Evolutionary conservation across 2,113 vertebrate genomes (phyloP), one percentile per base, ranked within the genome.

Genomic region (Larimichthys crocea): DNA sequence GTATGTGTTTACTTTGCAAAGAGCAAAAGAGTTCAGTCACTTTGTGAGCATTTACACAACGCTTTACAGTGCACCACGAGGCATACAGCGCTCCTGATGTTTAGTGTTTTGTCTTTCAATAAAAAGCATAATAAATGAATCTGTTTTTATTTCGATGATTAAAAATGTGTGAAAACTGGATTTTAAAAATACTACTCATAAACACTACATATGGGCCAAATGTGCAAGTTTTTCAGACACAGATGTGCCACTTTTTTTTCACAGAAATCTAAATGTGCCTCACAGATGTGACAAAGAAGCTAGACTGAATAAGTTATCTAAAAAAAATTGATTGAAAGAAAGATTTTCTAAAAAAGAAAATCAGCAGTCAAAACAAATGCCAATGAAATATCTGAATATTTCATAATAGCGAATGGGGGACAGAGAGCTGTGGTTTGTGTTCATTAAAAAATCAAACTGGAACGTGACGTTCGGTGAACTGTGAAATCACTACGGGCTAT

Each of bases 361-460:
- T 52, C 15, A 57, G 46, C 16, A 35, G 20, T 12, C 62, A 42
- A 49, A 68, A 29, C 17, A 35, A 74, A 40, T 24, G 53, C 48
- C 29, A 48, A 15, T 5, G 42, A 55, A 57, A 31, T 24, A 31
- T 22, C 7, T 52, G 12, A 74, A 40, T 22, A 48, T 69, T 74
- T 70, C 19, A 76, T 50, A 7, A 71, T 53, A 46, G 52, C 29
- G 35, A 63, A 66, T 9, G 35, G 61, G 35, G 8, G 11, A 26
- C 1, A 1, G 26, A 2, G 31, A 56, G 26, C 2, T 17, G n/a
- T 6, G 10, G 57, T 46, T 62, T 64, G 24, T 72, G 52, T 31
- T 59, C 44, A 53, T 78, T 60, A 62, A 83, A 62, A 83, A 76
- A 71, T 3, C 17, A 71, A 57, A 42, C 15, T 42, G 48, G 35